Base-by-base conservation (phyloP, 2,888 invertebrate genomes). In the Drosophila kambysellisi region DNA sequence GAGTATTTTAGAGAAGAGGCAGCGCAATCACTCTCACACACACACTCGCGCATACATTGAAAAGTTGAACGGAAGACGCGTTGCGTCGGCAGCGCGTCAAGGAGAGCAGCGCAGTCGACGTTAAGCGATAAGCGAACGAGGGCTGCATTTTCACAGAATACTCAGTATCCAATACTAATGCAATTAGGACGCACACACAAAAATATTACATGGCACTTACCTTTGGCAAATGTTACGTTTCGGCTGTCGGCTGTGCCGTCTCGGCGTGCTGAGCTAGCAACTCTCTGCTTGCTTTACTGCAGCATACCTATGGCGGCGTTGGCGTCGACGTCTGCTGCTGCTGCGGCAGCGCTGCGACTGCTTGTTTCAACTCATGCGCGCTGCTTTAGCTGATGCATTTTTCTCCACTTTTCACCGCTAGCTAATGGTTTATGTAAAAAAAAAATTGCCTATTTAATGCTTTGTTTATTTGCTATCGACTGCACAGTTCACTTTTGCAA, bases 191-290 rank as follows among this genome's bases (percentile, higher is more conserved):
- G 33, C 30, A 30, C 50, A 63, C 32, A 25, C 15, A 58, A 53
- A 62, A 62, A 70, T 62, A 73, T 61, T 56, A 76, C 41, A 64
- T 52, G 51, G 46, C 30, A 59, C 58, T 68, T 74, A 87, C 87
- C 87, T 87, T 87, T 87, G 87, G 87, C 82, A 86, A 88, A 83
- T 67, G 88, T 88, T 86, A 76, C 85, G 77, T 74, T 80, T 75
- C 71, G 58, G 62, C 54, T 74, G 66, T 46, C 7, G 46, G 20
- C 46, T 25, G 53, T 65, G 70, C 67, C 73, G 70, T 69, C 57
- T 78, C 75, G 72, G 67, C 66, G 67, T 70, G 69, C 62, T 70
- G 74, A 66, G 64, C 57, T 73, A 66, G 68, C 63, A 73, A 58
- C 60, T 60, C 48, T 50, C 35, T 68, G 68, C 70, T 68, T 74